Evolutionary conservation across 2,797 vertebrate species (phyloP).

Genomic region (Mionectes olivaceus): DNA sequence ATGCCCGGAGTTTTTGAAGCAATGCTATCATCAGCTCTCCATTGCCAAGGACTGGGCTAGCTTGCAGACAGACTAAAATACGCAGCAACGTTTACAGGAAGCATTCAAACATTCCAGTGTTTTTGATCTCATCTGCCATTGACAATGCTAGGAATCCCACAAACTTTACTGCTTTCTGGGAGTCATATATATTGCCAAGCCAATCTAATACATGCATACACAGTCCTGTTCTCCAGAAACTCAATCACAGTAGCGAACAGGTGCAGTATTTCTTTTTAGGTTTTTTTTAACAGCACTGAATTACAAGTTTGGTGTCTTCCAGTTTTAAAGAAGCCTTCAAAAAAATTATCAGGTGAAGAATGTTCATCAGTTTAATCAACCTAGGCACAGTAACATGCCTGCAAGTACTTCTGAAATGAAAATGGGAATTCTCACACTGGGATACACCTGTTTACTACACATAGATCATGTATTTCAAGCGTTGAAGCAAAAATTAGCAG

Average conservation of each 20-base stretch:
- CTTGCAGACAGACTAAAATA: background rate
- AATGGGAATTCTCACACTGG: background rate
- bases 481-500: constrained; percentile 35
- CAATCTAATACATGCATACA: background rate
- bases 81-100: background rate
- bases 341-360: background rate
- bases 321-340: background rate
- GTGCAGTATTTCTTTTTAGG: background rate
- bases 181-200: background rate
- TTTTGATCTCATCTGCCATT: background rate
- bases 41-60: background rate
- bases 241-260: constrained; percentile 46
- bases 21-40: background rate
- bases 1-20: background rate
- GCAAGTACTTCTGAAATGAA: background rate
- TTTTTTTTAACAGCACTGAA: background rate
- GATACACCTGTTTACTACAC: constrained; percentile 51
- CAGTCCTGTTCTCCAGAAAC: constrained; percentile 13
- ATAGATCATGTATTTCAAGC: constrained; percentile 11
- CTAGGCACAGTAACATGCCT: background rate
- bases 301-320: background rate
- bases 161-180: background rate
- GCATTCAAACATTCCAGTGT: background rate
- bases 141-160: background rate
- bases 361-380: background rate